phyloP scores from a whole-genome alignment of 2,113 vertebrate species.

The Ceyx melanurus region DNA sequence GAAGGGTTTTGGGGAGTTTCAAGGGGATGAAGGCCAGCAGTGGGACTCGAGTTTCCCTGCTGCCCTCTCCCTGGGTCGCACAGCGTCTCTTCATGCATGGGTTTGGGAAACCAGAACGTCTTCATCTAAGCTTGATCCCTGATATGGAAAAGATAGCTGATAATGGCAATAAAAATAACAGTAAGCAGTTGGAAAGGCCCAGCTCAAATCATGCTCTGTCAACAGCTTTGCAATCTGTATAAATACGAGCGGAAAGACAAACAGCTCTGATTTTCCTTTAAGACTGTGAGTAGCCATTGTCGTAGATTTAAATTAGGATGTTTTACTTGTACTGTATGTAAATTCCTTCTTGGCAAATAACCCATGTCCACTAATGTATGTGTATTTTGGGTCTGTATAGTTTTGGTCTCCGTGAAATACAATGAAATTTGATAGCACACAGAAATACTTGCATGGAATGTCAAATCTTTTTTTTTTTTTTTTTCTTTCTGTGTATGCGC shows the following conservation, averaged over 20 bases:
- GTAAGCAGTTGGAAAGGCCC: slow-evolving; percentile 40
- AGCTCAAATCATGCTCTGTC: slow-evolving; percentile 47
- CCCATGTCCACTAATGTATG: slow-evolving; percentile 62
- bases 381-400: slow-evolving; percentile 66
- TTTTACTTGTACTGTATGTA: slow-evolving; percentile 61
- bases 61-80: rapidly evolving
- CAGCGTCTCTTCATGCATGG: rapidly evolving
- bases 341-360: slow-evolving; percentile 64
- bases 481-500: slow-evolving; percentile 3
- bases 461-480: slow-evolving; percentile 45
- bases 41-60: rapidly evolving
- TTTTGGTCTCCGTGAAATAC: slow-evolving; percentile 55
- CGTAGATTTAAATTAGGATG: slow-evolving; percentile 35
- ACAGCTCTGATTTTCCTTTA: slow-evolving; percentile 67
- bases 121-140: neutral
- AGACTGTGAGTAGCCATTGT: slow-evolving; percentile 57
- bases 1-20: neutral
- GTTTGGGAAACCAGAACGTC: neutral
- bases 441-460: slow-evolving; percentile 59
- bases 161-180: slow-evolving; percentile 47
- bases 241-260: slow-evolving; percentile 52
- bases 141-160: slow-evolving; percentile 36
- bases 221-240: slow-evolving; percentile 68
- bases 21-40: rapidly evolving
- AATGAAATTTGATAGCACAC: slow-evolving; percentile 67